These are phyloP conservation scores for Synanthedon myopaeformis DNA, from an alignment of 2,888 invertebrate species.

Conservation along the genomic window DNA sequence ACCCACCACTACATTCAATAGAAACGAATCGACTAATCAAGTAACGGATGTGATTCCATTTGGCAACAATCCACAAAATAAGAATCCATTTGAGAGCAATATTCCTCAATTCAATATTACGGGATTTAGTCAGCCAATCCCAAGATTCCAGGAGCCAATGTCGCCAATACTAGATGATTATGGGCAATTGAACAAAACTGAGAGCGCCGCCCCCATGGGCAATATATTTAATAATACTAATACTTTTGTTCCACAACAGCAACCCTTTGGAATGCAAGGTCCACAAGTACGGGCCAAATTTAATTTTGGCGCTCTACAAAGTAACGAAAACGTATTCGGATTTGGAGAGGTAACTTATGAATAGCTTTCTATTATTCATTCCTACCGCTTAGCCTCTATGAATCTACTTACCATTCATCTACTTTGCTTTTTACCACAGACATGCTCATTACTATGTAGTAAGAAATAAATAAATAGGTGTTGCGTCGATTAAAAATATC, in stretches of 20 bases:
- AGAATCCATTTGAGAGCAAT: not conserved
- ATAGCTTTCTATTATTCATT: too few relatives aligned
- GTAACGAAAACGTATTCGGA: constrained; percentile 30
- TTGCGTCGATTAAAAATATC: too few relatives aligned
- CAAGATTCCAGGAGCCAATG: not conserved
- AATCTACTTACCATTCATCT: too few relatives aligned
- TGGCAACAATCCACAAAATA: not conserved
- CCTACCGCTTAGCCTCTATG: too few relatives aligned
- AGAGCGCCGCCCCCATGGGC: not conserved
- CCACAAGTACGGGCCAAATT: constrained; percentile 15
- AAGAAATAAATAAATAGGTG: too few relatives aligned
- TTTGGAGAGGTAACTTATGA: constrained; percentile 41
- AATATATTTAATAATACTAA: not conserved
- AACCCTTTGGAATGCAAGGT: constrained; percentile 16
- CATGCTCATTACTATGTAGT: too few relatives aligned
- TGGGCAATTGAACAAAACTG: not conserved
- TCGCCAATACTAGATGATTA: not conserved
- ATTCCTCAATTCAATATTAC: not conserved
- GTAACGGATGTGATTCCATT: not conserved
- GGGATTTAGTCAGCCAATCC: not conserved
- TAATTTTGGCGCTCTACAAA: constrained; percentile 33
- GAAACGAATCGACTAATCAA: not conserved
- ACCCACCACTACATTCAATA: not conserved
- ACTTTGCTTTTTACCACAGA: too few relatives aligned
- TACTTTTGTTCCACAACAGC: constrained; percentile 8